Conservation (phyloP, 2,113 vertebrate species). For the Scomber japonicus region DNA sequence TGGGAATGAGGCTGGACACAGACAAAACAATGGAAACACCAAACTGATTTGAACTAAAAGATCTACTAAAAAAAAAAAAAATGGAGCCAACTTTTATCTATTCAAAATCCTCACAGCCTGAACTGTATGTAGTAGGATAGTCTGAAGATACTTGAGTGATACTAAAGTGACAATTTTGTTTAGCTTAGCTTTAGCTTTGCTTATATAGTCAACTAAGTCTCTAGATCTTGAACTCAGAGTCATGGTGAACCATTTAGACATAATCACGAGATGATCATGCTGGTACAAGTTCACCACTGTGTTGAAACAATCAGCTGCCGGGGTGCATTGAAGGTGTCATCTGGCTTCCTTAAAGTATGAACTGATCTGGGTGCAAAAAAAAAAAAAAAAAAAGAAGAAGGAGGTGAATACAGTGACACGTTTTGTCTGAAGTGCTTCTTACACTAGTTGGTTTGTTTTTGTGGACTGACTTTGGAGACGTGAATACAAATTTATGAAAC, state of each 20-base stretch:
- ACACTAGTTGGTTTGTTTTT: background rate
- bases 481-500: background rate
- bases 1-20: background rate
- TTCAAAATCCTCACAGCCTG: background rate
- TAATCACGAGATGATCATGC: background rate
- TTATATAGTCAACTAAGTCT: too few species aligned
- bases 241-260: background rate
- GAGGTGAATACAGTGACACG: background rate
- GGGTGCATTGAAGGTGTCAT: background rate
- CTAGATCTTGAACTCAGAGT: background rate
- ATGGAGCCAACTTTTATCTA: background rate
- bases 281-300: background rate
- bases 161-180: too few species aligned
- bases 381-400: too few species aligned
- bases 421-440: background rate
- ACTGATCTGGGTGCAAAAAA: background rate
- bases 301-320: background rate
- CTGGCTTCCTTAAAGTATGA: background rate
- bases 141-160: too few species aligned
- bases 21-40: constrained; percentile 65
- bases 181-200: background rate
- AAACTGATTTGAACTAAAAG: background rate
- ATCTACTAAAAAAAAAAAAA: background rate
- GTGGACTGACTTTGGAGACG: background rate
- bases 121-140: background rate